phyloP scores from a whole-genome alignment of 2,113 vertebrate species.

The Ammospiza caudacuta region DNA sequence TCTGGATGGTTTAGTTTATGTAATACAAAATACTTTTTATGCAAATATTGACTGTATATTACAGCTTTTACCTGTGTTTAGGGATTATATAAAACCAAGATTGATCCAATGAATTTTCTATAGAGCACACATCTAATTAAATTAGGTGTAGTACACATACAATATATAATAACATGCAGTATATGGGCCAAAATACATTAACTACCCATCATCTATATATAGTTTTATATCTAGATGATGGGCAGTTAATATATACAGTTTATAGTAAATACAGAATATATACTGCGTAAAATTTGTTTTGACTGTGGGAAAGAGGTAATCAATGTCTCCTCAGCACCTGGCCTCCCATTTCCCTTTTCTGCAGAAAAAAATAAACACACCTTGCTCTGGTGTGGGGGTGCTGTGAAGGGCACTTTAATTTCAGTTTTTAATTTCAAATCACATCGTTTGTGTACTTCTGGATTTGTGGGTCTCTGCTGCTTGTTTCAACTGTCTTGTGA shows the following conservation, averaged over 20 bases:
- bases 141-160: neutral
- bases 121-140: neutral
- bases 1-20: neutral
- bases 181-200: neutral
- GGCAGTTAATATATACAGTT: neutral
- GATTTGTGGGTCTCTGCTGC: neutral
- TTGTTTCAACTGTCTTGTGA: neutral
- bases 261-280: neutral
- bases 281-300: no score
- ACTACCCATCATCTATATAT: neutral
- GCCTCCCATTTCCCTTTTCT: neutral
- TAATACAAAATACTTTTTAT: neutral
- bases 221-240: neutral
- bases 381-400: no score
- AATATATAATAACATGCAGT: neutral
- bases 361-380: neutral
- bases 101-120: neutral
- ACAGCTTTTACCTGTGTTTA: neutral
- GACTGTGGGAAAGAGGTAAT: neutral
- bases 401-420: neutral
- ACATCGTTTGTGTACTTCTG: neutral
- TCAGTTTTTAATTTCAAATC: neutral
- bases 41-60: neutral
- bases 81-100: neutral
- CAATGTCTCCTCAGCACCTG: neutral